Evolutionary conservation across 2,113 vertebrate species (phyloP).

Genomic region (Columba janthina): DNA sequence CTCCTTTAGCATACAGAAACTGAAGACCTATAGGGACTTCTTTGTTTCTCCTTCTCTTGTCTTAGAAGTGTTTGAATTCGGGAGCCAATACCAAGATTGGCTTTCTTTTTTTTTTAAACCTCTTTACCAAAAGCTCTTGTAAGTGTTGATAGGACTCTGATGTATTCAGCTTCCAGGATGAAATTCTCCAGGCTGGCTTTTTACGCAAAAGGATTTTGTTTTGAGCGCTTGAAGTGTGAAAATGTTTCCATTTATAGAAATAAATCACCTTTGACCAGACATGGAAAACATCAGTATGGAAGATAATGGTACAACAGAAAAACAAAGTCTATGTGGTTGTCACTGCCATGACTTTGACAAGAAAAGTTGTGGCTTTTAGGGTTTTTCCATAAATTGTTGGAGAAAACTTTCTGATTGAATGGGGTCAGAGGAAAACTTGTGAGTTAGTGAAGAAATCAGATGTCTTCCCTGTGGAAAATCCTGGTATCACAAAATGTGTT

Average conservation of each 20-base stretch:
- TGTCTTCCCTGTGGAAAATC: neutral
- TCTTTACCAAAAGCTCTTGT: neutral
- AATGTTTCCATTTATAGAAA: slow-evolving; percentile 53
- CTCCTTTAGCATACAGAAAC: neutral
- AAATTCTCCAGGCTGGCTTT: slow-evolving; percentile 11
- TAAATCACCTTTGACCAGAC: slow-evolving; percentile 46
- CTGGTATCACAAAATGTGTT: neutral
- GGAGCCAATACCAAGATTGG: neutral
- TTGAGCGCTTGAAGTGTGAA: slow-evolving; percentile 51
- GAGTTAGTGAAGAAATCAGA: neutral
- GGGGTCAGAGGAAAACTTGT: neutral
- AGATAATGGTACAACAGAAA: neutral
- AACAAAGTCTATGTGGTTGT: neutral
- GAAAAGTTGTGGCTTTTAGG: neutral
- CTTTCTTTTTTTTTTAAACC: neutral
- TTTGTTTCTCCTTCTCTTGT: neutral
- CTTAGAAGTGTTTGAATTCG: neutral
- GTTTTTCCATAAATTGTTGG: neutral
- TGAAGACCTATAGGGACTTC: neutral
- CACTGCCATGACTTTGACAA: neutral
- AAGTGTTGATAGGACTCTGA: neutral
- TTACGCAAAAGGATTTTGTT: slow-evolving; percentile 10
- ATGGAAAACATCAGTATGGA: neutral
- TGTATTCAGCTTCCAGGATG: neutral
- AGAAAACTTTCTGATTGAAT: neutral